These are phyloP conservation scores for Chrysocyon brachyurus DNA, from an alignment of 2,797 vertebrate genomes.

Conservation along the genomic window DNA sequence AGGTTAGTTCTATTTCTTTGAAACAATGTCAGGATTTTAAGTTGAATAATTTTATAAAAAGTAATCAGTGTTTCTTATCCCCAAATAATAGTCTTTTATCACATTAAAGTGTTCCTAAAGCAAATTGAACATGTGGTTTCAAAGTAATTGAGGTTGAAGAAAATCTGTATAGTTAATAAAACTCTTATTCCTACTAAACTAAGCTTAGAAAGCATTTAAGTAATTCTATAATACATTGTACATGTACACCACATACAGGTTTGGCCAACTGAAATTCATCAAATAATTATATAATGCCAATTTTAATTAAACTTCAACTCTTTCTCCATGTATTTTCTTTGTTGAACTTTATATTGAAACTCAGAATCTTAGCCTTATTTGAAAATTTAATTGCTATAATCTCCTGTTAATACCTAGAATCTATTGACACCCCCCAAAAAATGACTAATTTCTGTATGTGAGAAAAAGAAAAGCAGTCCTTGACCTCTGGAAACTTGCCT, in stretches of 20 bases:
- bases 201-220: conserved; percentile 47
- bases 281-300: not conserved
- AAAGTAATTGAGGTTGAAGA: conserved; percentile 12
- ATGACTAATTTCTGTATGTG: conserved; percentile 10
- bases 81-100: conserved; percentile 20
- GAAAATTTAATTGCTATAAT: conserved; percentile 66
- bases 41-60: conserved; percentile 41
- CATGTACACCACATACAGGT: not conserved
- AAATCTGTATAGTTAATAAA: conserved; percentile 32
- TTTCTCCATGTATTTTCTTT: not conserved
- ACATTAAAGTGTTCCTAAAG: not conserved
- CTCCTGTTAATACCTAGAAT: conserved; percentile 47
- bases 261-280: conserved; percentile 11
- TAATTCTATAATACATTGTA: conserved; percentile 12
- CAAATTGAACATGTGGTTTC: conserved; percentile 41
- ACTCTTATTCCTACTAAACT: conserved; percentile 29
- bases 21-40: conserved; percentile 52
- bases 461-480: conserved; percentile 1
- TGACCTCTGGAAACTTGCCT: not conserved
- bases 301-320: conserved; percentile 47
- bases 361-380: conserved; percentile 1
- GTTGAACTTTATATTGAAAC: not conserved
- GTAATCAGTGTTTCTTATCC: conserved; percentile 12
- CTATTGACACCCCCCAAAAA: not conserved
- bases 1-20: conserved; percentile 17